A percentile compares a stretch with the other conserved stretches of the same genome.
Evolutionary conservation across 2,888 invertebrate species (phyloP).

Genomic region (Lasioglossum lativentre): DNA sequence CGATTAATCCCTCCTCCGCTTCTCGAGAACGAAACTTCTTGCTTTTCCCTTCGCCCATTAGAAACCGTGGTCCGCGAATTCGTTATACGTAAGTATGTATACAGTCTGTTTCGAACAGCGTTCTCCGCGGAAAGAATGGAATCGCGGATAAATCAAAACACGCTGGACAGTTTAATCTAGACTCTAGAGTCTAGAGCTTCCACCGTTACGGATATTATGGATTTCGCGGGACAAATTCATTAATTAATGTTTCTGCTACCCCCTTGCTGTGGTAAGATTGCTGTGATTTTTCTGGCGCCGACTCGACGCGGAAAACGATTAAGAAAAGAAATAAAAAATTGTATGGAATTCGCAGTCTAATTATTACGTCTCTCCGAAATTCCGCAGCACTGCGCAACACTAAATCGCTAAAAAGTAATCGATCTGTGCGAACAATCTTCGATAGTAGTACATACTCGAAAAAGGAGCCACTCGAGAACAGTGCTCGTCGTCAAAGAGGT

Average conservation of each 20-base stretch:
- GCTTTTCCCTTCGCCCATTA: background rate
- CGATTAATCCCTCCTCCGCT: background rate
- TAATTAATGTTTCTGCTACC: background rate
- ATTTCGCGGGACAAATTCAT: background rate
- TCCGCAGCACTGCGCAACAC: background rate
- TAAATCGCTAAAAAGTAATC: background rate
- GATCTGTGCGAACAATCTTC: background rate
- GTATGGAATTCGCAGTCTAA: background rate
- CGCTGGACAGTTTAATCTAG: slow-evolving; percentile 1
- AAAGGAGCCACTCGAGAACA: background rate
- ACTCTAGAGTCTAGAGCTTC: background rate
- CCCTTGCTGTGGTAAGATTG: background rate
- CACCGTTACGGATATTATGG: background rate
- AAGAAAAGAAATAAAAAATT: too few relatives aligned
- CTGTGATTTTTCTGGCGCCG: background rate
- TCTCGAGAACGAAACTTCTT: background rate
- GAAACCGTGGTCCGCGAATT: background rate
- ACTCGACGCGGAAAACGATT: too few relatives aligned
- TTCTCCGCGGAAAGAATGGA: background rate
- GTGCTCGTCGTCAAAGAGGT: background rate
- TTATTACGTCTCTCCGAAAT: background rate
- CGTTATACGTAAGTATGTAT: too few relatives aligned
- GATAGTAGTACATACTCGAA: background rate
- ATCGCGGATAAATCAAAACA: background rate
- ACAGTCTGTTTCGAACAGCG: background rate